phyloP scores from a whole-genome alignment of 2,888 invertebrate species.

The Meteorus colon region DNA sequence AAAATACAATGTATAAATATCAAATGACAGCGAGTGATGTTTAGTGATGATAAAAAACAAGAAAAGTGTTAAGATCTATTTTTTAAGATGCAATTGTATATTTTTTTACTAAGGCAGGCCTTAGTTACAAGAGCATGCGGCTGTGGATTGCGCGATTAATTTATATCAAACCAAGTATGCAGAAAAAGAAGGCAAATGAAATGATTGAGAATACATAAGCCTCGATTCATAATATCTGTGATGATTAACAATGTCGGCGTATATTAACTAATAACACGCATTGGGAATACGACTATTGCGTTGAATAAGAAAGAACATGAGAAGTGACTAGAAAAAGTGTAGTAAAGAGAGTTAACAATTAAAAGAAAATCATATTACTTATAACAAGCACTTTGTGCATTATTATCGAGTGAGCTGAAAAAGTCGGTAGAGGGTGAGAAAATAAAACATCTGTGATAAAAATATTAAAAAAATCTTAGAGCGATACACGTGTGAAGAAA shows the following conservation, averaged over 20 bases:
- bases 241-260: slow-evolving; percentile 37
- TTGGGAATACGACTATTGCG: slow-evolving; percentile 31
- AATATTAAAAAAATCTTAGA: slow-evolving; percentile 55
- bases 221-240: slow-evolving; percentile 41
- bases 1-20: slow-evolving; percentile 52
- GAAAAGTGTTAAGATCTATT: slow-evolving; percentile 68
- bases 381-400: slow-evolving; percentile 36
- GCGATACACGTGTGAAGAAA: slow-evolving; percentile 50
- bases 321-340: slow-evolving; percentile 13
- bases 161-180: slow-evolving; percentile 30
- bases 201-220: slow-evolving; percentile 35
- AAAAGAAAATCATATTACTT: slow-evolving; percentile 34
- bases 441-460: slow-evolving; percentile 75
- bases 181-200: slow-evolving; percentile 37
- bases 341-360: slow-evolving; percentile 25
- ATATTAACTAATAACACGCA: slow-evolving; percentile 41
- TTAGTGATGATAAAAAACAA: slow-evolving; percentile 35
- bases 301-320: neutral
- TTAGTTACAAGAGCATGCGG: slow-evolving; percentile 61
- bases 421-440: slow-evolving; percentile 54
- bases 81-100: slow-evolving; percentile 73
- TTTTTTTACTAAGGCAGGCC: slow-evolving; percentile 74
- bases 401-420: slow-evolving; percentile 48
- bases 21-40: slow-evolving; percentile 45
- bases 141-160: slow-evolving; percentile 45